Conservation (phyloP, 2,113 vertebrate genomes). For the Tetraodon nigroviridis region DNA sequence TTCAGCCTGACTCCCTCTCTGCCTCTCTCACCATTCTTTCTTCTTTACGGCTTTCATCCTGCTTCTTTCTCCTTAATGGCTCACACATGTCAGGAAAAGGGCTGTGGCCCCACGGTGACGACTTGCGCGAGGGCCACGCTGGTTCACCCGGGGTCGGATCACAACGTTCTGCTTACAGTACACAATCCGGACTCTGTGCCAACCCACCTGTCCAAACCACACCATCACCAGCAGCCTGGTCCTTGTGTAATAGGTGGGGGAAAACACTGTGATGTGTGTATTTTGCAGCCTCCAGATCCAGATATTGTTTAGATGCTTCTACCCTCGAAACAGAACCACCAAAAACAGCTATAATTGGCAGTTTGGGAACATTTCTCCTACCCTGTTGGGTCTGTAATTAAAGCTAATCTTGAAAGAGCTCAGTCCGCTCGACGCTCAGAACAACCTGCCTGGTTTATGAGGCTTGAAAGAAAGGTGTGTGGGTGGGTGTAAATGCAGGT, state of each 20-base stretch:
- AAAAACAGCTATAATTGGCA: conserved; percentile 55
- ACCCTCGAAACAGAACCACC: conserved; percentile 43
- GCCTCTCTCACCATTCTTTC: conserved; percentile 21
- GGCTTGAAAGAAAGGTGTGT: conserved; percentile 21
- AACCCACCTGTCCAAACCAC: conserved; percentile 60
- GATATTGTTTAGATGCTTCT: conserved; percentile 25
- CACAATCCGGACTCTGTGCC: conserved; percentile 38
- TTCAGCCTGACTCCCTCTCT: conserved; percentile 22
- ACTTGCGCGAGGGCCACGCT: conserved; percentile 26
- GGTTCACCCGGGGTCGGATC: conserved; percentile 25
- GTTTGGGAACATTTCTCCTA: conserved; percentile 44
- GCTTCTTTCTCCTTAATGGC: conserved; percentile 53
- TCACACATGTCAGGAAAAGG: conserved; percentile 65
- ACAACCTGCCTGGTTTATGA: conserved; percentile 37
- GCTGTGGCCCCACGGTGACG: conserved; percentile 38
- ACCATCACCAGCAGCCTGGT: conserved; percentile 32
- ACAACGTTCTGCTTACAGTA: conserved; percentile 48
- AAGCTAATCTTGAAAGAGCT: conserved; percentile 47
- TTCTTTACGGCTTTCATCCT: conserved; percentile 44
- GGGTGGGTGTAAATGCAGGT: conserved; percentile 40
- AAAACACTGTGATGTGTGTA: conserved; percentile 11
- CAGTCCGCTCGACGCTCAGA: conserved; percentile 29
- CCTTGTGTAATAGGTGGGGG: not conserved
- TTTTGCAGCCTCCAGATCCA: conserved; percentile 3
- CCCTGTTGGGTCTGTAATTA: conserved; percentile 53